A percentile compares a stretch with the other conserved stretches of the same genome.
phyloP scores from a whole-genome alignment of 2,113 vertebrate genomes.

The Pomatostomus ruficeps region DNA sequence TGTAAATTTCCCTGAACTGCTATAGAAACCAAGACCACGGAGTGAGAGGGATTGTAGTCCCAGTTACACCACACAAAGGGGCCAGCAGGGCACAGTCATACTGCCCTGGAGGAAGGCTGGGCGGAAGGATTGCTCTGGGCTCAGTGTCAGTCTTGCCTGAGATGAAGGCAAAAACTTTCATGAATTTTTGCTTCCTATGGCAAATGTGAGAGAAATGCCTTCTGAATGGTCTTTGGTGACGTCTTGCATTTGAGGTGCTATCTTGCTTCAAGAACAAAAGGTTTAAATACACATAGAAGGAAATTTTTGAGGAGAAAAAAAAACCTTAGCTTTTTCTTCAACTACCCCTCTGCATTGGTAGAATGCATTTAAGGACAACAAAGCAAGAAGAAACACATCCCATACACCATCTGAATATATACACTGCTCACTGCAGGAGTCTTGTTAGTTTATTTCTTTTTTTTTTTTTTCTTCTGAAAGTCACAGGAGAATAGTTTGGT shows the following conservation, averaged over 20 bases:
- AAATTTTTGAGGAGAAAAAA: background rate
- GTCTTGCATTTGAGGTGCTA: background rate
- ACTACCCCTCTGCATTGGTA: background rate
- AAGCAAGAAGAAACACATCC: background rate
- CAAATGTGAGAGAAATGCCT: background rate
- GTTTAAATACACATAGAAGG: background rate
- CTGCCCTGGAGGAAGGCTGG: background rate
- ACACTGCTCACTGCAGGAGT: background rate
- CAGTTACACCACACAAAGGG: background rate
- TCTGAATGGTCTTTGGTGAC: background rate
- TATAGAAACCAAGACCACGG: background rate
- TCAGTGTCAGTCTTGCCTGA: background rate
- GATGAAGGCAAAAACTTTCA: background rate
- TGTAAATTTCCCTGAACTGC: background rate
- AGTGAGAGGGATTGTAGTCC: background rate
- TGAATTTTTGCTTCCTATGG: background rate
- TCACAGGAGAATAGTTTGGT: background rate
- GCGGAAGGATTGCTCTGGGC: background rate
- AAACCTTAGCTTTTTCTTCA: background rate
- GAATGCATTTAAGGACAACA: background rate
- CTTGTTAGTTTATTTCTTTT: accelerated
- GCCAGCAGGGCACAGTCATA: background rate
- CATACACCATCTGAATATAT: background rate
- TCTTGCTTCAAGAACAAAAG: background rate
- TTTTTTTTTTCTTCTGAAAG: background rate